These are phyloP conservation scores for Pipistrellus kuhlii DNA, from an alignment of 2,797 vertebrate species.

Conservation along the genomic window DNA sequence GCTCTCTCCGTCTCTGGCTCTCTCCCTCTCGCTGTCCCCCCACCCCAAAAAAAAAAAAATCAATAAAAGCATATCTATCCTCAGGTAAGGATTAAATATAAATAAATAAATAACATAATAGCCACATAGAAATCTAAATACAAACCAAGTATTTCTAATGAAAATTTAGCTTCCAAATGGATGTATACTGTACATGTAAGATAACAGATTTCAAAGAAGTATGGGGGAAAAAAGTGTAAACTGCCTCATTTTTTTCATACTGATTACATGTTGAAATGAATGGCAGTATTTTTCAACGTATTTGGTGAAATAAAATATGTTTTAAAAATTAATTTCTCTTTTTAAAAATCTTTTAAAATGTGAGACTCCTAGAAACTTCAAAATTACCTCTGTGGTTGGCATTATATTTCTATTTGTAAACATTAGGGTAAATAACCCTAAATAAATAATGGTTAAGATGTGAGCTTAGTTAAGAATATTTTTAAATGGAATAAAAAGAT, in stretches of 20 bases:
- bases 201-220: not conserved
- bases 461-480: not conserved
- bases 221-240: not conserved
- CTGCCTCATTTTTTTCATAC: not conserved
- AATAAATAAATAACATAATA: not conserved
- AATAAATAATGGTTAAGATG: constrained; percentile 10
- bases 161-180: not conserved
- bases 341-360: not conserved
- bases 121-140: not conserved
- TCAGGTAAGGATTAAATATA: not conserved
- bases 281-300: constrained; percentile 9
- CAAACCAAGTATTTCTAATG: not conserved
- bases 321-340: constrained; percentile 12
- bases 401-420: not conserved
- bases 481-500: constrained; percentile 37
- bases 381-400: not conserved
- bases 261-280: not conserved
- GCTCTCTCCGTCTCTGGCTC: not conserved
- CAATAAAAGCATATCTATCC: not conserved
- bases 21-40: too few species aligned
- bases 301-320: constrained; percentile 23
- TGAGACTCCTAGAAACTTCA: not conserved
- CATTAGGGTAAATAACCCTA: not conserved
- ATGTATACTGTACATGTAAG: not conserved
- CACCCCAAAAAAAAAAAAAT: too few species aligned